Evolutionary conservation across 1,140 invertebrate genomes (phyloP).

Genomic region (Drosophila bocqueti): DNA sequence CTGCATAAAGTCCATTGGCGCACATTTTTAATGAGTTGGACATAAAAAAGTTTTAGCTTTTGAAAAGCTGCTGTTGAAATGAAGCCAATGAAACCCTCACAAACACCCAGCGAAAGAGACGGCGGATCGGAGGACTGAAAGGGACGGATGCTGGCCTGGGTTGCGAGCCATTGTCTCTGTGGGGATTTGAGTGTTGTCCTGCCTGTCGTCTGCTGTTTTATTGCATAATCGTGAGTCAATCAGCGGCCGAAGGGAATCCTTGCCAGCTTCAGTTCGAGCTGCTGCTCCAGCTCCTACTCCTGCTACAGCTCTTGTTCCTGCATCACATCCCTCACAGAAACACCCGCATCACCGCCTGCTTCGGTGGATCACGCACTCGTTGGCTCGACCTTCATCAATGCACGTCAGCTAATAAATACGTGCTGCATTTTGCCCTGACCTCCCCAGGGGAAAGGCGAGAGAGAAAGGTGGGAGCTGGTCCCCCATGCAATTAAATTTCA

Average conservation of each 20-base stretch:
- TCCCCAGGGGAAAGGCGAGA: neutral
- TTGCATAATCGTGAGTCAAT: conserved; percentile 84
- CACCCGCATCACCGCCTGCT: neutral
- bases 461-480: conserved; percentile 6
- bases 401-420: conserved; percentile 82
- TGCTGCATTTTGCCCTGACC: conserved; percentile 56
- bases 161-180: conserved; percentile 56
- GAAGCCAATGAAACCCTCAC: conserved; percentile 69
- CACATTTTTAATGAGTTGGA: conserved; percentile 83
- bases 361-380: conserved; percentile 43
- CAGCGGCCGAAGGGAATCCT: conserved; percentile 54
- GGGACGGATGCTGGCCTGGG: neutral
- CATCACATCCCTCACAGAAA: no score
- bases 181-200: conserved; percentile 64
- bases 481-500: conserved; percentile 69
- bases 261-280: neutral
- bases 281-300: neutral
- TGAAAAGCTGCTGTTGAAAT: conserved; percentile 77
- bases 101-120: conserved; percentile 12
- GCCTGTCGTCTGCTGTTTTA: conserved; percentile 70
- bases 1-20: conserved; percentile 73
- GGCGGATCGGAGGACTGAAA: conserved; percentile 2
- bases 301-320: neutral
- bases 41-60: conserved; percentile 82
- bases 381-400: conserved; percentile 74